phyloP scores from a whole-genome alignment of 2,797 vertebrate genomes.

The Myotis findleyi region DNA sequence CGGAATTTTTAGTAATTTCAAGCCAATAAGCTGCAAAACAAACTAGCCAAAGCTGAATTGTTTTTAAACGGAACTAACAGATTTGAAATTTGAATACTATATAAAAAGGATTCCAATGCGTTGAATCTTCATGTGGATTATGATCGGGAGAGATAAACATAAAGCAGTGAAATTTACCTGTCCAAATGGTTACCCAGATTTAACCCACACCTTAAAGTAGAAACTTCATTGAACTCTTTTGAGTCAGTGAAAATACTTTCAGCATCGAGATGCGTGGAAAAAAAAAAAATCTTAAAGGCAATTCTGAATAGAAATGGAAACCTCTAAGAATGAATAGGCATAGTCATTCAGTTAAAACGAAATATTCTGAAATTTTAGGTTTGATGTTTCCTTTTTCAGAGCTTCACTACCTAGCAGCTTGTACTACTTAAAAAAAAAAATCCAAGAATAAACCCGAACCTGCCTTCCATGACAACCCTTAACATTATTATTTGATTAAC shows the following conservation, averaged over 20 bases:
- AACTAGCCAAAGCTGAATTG: not conserved
- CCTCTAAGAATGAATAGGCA: constrained; percentile 54
- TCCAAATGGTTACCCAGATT: not conserved
- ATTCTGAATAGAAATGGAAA: constrained; percentile 74
- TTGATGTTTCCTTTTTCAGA: constrained; percentile 62
- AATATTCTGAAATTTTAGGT: constrained; percentile 65
- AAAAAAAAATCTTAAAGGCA: constrained; percentile 68
- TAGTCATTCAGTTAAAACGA: constrained; percentile 72
- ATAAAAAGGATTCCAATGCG: not conserved
- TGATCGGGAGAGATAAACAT: not conserved
- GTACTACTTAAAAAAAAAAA: constrained; percentile 68
- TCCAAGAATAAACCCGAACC: constrained; percentile 65
- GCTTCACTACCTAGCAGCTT: constrained; percentile 74
- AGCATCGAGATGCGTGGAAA: constrained; percentile 23
- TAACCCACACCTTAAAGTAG: not conserved
- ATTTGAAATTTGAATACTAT: constrained; percentile 25
- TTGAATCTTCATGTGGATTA: not conserved
- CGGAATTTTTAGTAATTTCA: not conserved
- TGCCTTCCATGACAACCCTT: constrained; percentile 71
- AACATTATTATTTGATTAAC: constrained; percentile 84
- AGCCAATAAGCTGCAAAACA: not conserved
- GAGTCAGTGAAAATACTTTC: not conserved
- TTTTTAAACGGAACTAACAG: not conserved
- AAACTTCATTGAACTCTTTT: constrained; percentile 13
- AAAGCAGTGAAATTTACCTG: not conserved